phyloP scores from a whole-genome alignment of 2,797 vertebrate genomes.

The Melanotaenia maccullochi region DNA sequence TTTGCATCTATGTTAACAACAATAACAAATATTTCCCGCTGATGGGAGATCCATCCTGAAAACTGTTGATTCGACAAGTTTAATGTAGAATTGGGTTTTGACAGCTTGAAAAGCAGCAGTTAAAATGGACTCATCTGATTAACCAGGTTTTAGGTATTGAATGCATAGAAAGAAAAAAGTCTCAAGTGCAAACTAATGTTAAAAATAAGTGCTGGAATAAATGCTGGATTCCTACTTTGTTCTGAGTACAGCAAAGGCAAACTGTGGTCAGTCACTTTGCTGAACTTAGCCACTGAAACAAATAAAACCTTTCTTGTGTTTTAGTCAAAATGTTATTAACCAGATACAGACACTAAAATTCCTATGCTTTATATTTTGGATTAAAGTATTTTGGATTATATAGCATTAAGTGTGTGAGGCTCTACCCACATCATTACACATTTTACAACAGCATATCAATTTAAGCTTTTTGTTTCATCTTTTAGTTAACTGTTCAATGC shows the following conservation, averaged over 20 bases:
- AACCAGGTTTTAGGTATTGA: constrained; percentile 37
- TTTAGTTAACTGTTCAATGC: constrained; percentile 22
- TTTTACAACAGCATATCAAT: constrained; percentile 47
- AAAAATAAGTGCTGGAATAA: constrained; percentile 35
- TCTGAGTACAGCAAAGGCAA: constrained; percentile 32
- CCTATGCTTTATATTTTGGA: constrained; percentile 26
- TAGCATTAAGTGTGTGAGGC: constrained; percentile 40
- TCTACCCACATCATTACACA: constrained; percentile 55
- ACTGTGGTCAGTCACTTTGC: constrained; percentile 31
- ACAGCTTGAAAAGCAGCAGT: background rate
- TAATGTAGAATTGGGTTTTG: constrained; percentile 19
- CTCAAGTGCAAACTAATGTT: constrained; percentile 16
- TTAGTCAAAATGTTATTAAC: constrained; percentile 43
- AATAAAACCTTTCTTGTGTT: constrained; percentile 22
- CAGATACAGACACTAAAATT: constrained; percentile 51
- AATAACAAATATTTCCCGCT: constrained; percentile 26
- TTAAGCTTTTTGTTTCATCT: constrained; percentile 20
- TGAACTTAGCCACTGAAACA: constrained; percentile 31
- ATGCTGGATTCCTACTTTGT: constrained; percentile 26
- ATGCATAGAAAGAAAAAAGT: constrained; percentile 6
- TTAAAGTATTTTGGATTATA: constrained; percentile 71
- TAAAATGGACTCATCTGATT: constrained; percentile 25
- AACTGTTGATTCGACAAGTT: constrained; percentile 6
- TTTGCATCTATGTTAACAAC: constrained; percentile 29
- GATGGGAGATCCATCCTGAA: constrained; percentile 18